A percentile compares a stretch with the other conserved stretches of the same genome.
phyloP scores from a whole-genome alignment of 2,797 vertebrate genomes.

The Setipinna tenuifilis region DNA sequence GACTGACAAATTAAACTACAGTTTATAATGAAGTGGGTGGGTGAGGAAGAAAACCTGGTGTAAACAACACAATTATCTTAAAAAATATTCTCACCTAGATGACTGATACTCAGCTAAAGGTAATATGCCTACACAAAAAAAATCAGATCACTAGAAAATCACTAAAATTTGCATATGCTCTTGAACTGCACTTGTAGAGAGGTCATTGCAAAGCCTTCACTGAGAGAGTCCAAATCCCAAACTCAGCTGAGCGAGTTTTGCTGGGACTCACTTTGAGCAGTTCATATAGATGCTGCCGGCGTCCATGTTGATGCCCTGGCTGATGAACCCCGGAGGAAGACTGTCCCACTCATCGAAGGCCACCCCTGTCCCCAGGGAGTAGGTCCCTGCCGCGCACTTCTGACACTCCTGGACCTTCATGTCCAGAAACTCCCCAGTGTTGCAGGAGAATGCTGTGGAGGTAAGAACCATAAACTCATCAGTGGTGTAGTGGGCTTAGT shows the following conservation, averaged over 20 bases:
- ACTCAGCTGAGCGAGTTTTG: not conserved
- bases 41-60: not conserved
- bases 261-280: conserved; percentile 83
- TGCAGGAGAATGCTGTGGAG: conserved; percentile 89
- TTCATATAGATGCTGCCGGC: conserved; percentile 66
- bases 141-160: no score
- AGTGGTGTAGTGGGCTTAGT: not conserved
- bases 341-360: conserved; percentile 92
- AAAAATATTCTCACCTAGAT: not conserved
- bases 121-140: no score
- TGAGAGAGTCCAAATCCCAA: not conserved
- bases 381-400: conserved; percentile 85
- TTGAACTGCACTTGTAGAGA: no score
- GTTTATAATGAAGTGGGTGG: not conserved
- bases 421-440: conserved; percentile 89
- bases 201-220: no score
- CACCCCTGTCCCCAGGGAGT: conserved; percentile 90
- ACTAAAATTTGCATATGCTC: no score
- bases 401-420: conserved; percentile 90
- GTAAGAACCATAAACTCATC: not conserved
- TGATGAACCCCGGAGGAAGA: conserved; percentile 87
- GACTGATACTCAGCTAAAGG: no score
- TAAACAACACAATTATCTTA: not conserved
- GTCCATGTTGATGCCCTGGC: conserved; percentile 73
- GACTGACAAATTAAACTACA: not conserved